Evolutionary conservation across 2,797 vertebrate species (phyloP).

Genomic region (Luscinia luscinia): DNA sequence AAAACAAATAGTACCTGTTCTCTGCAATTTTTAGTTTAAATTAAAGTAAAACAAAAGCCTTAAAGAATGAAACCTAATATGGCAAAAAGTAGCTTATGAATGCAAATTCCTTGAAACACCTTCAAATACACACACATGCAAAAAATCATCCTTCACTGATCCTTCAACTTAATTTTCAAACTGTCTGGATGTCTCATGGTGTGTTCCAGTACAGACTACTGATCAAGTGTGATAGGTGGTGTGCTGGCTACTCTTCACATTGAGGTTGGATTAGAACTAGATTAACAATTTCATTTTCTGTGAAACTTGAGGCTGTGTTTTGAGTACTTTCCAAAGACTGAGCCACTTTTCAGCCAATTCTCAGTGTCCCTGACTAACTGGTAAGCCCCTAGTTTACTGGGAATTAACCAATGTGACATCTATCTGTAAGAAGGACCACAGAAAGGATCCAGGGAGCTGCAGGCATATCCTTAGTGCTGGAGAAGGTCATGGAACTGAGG

Average conservation of each 20-base stretch:
- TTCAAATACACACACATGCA: neutral
- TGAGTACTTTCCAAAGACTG: neutral
- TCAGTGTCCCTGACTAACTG: neutral
- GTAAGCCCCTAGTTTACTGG: neutral
- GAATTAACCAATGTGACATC: neutral
- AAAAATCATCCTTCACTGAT: neutral
- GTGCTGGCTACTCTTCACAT: neutral
- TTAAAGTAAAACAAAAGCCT: neutral
- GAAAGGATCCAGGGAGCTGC: neutral
- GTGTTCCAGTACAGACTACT: neutral
- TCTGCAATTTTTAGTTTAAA: neutral
- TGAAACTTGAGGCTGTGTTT: neutral
- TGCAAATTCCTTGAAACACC: neutral
- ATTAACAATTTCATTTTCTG: neutral
- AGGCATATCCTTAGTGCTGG: fast-evolving
- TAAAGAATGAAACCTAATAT: neutral
- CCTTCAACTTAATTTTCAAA: neutral
- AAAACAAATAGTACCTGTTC: neutral
- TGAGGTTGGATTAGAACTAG: neutral
- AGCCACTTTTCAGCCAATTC: neutral
- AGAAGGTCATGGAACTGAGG: neutral
- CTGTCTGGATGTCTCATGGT: neutral
- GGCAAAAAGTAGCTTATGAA: neutral
- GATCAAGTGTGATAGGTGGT: neutral
- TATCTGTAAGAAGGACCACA: neutral